phyloP scores from a whole-genome alignment of 2,113 vertebrate genomes.

The Ranitomeya imitator region DNA sequence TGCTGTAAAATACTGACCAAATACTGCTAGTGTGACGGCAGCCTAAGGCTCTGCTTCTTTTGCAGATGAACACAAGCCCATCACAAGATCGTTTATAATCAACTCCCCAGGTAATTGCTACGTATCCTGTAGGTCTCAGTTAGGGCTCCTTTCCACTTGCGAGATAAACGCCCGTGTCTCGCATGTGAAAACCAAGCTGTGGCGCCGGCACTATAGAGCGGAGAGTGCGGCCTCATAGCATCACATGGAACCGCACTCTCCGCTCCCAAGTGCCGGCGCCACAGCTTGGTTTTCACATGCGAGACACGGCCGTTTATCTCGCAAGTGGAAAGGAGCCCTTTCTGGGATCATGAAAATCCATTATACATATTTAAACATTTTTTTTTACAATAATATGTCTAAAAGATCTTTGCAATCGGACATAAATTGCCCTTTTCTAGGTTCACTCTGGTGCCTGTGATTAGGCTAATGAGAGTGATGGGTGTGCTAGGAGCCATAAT shows the following conservation, averaged over 20 bases:
- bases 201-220: too few relatives aligned
- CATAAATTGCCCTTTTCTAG: conserved; percentile 5
- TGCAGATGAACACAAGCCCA: not conserved
- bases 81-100: not conserved
- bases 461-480: conserved; percentile 15
- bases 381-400: not conserved
- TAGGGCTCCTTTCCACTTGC: too few relatives aligned
- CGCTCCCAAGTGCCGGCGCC: too few relatives aligned
- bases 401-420: not conserved
- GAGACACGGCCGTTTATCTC: too few relatives aligned
- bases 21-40: too few relatives aligned
- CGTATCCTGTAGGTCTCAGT: not conserved
- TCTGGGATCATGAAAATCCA: not conserved
- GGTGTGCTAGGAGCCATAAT: not conserved
- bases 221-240: too few relatives aligned
- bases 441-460: not conserved
- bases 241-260: too few relatives aligned
- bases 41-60: not conserved
- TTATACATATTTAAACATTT: not conserved
- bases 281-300: too few relatives aligned
- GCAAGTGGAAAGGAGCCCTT: too few relatives aligned
- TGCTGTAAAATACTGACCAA: too few relatives aligned
- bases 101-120: not conserved
- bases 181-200: too few relatives aligned
- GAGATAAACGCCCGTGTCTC: too few relatives aligned